These are phyloP conservation scores for Xanthorhoe spadicearia DNA, from an alignment of 2,888 invertebrate species.

Conservation along the genomic window DNA sequence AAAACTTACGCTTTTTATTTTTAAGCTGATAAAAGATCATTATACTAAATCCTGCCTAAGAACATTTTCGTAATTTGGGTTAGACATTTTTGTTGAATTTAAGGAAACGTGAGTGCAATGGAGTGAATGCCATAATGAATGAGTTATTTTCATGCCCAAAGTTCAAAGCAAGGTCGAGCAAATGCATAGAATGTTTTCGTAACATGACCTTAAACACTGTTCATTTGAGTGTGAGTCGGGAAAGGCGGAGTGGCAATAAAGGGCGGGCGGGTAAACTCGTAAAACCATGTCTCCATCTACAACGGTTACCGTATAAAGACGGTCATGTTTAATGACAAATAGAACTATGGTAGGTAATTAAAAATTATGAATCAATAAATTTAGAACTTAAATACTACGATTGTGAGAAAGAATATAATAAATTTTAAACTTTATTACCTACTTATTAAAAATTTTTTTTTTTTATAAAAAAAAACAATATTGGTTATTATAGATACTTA, in stretches of 20 bases:
- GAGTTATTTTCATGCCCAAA: conserved; percentile 5
- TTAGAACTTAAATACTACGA: too few species aligned
- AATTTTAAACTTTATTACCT: too few species aligned
- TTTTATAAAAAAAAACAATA: too few species aligned
- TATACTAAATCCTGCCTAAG: neutral
- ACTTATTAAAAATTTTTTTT: too few species aligned
- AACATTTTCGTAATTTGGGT: neutral
- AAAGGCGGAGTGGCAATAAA: conserved; percentile 70
- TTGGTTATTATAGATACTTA: too few species aligned
- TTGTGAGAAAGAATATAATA: too few species aligned
- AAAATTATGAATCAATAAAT: neutral
- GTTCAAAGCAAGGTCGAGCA: conserved; percentile 29
- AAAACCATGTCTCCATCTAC: neutral
- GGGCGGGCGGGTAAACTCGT: conserved; percentile 54
- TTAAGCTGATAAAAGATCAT: neutral
- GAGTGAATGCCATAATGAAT: neutral
- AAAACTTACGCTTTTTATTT: neutral
- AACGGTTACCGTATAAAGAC: neutral
- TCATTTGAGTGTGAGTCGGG: conserved; percentile 57
- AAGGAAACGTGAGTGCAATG: neutral
- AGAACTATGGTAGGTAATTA: neutral
- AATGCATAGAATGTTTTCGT: conserved; percentile 45
- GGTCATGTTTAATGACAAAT: neutral
- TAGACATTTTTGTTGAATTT: neutral
- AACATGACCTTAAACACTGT: conserved; percentile 67